phyloP scores from a whole-genome alignment of 2,888 invertebrate species.

The Metellina segmentata region DNA sequence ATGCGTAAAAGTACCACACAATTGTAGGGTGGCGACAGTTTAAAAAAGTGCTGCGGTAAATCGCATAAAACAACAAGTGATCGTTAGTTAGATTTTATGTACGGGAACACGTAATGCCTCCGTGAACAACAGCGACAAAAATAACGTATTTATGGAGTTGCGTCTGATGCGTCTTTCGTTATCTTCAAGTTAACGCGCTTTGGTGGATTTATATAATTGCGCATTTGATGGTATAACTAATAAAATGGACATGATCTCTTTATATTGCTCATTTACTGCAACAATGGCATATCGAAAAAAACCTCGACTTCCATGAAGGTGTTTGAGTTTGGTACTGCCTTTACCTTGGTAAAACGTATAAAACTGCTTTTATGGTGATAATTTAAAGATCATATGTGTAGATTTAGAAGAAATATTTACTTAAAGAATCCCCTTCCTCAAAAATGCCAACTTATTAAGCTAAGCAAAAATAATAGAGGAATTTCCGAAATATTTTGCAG shows the following conservation, averaged over 20 bases:
- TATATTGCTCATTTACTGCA: no score
- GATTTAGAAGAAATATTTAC: no score
- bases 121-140: background rate
- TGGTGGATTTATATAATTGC: background rate
- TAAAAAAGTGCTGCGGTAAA: conserved; percentile 20
- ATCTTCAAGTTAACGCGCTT: background rate
- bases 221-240: background rate
- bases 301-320: no score
- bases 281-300: no score
- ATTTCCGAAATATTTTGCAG: no score
- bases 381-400: no score
- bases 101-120: background rate
- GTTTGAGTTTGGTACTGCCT: no score
- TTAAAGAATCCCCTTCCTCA: no score
- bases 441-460: no score
- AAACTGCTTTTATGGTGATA: no score
- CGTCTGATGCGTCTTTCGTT: background rate
- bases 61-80: background rate
- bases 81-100: background rate
- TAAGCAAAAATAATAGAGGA: no score
- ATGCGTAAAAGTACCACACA: background rate
- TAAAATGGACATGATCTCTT: background rate
- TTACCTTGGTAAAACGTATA: no score
- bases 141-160: background rate
- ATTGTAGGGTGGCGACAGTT: background rate